Conservation (phyloP, 2,113 vertebrate genomes). For the Phaetusa simplex region DNA sequence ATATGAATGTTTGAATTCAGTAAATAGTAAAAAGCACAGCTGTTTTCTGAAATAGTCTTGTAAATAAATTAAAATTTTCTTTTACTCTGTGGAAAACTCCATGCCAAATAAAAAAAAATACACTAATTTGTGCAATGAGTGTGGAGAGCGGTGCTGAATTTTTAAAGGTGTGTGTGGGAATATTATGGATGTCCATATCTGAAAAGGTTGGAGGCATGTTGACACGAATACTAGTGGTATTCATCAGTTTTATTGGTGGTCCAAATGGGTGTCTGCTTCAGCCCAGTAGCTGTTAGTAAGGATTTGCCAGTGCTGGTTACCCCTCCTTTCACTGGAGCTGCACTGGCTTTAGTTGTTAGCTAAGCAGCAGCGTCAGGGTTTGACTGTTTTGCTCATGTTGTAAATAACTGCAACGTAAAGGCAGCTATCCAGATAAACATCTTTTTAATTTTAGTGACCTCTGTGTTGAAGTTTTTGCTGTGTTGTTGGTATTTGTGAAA, state of each 20-base stretch:
- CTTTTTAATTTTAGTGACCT: not conserved
- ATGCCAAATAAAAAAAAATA: not conserved
- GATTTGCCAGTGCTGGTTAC: not conserved
- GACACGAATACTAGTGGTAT: not conserved
- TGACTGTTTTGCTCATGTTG: not conserved
- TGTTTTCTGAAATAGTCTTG: not conserved
- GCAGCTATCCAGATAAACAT: not conserved
- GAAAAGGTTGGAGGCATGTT: not conserved
- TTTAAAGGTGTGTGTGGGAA: not conserved
- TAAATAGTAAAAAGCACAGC: not conserved
- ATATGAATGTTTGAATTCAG: not conserved
- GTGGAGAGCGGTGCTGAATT: rapidly evolving
- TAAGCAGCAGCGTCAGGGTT: not conserved
- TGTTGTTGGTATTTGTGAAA: not conserved
- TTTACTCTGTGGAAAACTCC: not conserved
- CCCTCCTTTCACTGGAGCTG: not conserved
- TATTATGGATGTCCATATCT: not conserved
- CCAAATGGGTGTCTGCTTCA: not conserved
- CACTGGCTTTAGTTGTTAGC: not conserved
- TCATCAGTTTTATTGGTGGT: not conserved
- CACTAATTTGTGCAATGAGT: not conserved
- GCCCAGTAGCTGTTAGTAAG: not conserved
- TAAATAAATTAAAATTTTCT: not conserved
- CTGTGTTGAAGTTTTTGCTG: not conserved
- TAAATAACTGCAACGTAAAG: not conserved